These are phyloP conservation scores for Dasysyrphus albostriatus DNA, from an alignment of 2,888 invertebrate genomes.

Conservation along the genomic window DNA sequence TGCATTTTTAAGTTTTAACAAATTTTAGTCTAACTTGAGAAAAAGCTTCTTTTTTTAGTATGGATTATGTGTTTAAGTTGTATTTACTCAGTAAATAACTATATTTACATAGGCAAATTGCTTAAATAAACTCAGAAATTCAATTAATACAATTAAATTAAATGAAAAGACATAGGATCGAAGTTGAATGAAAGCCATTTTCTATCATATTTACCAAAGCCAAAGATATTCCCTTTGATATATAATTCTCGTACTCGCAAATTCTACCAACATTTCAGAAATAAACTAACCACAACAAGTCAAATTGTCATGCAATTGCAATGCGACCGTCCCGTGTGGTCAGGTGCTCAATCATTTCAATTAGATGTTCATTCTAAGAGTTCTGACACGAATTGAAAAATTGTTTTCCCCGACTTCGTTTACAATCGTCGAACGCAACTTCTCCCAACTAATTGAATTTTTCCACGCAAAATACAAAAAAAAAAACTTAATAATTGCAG, in stretches of 20 bases:
- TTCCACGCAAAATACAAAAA: conserved; percentile 66
- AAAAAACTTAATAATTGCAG: conserved; percentile 45
- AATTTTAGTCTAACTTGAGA: too few species aligned
- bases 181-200: neutral
- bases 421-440: conserved; percentile 28
- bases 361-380: conserved; percentile 70
- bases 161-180: neutral
- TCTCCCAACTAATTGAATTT: conserved; percentile 70
- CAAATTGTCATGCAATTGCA: conserved; percentile 60
- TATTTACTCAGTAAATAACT: neutral
- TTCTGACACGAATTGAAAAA: conserved; percentile 72
- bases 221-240: conserved; percentile 1
- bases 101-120: neutral
- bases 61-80: neutral
- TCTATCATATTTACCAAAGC: neutral
- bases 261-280: conserved; percentile 10
- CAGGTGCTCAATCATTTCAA: conserved; percentile 74
- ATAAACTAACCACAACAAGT: conserved; percentile 56
- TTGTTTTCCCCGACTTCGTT: conserved; percentile 40
- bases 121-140: neutral
- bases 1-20: too few species aligned
- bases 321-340: conserved; percentile 69
- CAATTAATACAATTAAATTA: neutral
- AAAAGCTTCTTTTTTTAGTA: too few species aligned
- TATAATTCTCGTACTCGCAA: neutral